Evolutionary conservation across 1,140 invertebrate species (phyloP), one percentile per base, ranked within the genome.

Genomic region (Riptortus pedestris): DNA sequence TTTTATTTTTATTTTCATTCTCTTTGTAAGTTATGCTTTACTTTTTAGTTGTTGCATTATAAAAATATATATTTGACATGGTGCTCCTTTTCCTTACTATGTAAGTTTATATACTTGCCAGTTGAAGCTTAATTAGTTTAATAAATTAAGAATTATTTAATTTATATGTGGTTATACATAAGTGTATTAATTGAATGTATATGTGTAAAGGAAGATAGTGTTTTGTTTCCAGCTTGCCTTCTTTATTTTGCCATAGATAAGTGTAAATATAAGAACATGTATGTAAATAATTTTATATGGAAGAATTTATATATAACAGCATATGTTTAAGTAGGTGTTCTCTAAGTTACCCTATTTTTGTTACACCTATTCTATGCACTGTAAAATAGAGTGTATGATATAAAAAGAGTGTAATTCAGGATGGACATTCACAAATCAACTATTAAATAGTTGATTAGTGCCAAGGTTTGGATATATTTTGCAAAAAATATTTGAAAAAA

Each of bases 181-280:
- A 47, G 31, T 59, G 31, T 31, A 29, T 59, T n/a, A n/a, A 28
- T 31, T 20, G 27, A n/a, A 29, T 59, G 31, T 29, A 59, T 59
- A 59, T 26, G 31, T 33, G 12, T 59, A 29, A 59, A 59, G 16
- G 14, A 27, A 29, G 28, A 59, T 12, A 29, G 31, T 29, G 57
- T 47, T 47, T 20, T 47, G 45, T 47, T 47, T 47, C 22, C n/a
- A 47, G 22, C 3, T 47, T 47, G 22, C 45, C 4, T 22, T 47
- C 7, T 47, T 47, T 20, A 20, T 47, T 47, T 1, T 47, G 22
- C 22, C 45, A 47, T 47, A 47, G n/a, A n/a, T n/a, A n/a, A n/a
- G n/a, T n/a, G 45, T n/a, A 9, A 20, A 47, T 47, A 22, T 47
- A 47, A 47, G 3, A 9, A 47, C 22, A 20, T 47, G n/a, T 47